Percentiles rank a stretch among this genome's conserved stretches.
Conservation (phyloP, 2,888 invertebrate species). For the Tipula helvola region DNA sequence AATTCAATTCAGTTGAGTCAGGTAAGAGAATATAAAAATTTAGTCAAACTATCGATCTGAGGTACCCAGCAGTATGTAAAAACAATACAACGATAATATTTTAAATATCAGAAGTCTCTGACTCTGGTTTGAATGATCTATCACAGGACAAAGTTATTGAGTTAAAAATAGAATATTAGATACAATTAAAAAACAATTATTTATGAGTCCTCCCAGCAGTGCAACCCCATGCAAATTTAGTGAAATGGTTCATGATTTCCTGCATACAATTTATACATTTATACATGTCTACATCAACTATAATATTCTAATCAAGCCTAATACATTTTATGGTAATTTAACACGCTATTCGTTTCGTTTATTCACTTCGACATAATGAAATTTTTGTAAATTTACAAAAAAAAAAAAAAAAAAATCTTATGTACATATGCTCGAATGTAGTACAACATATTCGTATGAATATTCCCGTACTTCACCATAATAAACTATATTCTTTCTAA, state of each 20-base stretch:
- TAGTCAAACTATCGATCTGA: too few species aligned
- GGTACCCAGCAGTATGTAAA: too few species aligned
- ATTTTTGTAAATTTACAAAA: neutral
- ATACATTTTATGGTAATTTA: neutral
- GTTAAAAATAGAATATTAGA: too few species aligned
- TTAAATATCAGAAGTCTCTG: too few species aligned
- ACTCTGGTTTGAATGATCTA: too few species aligned
- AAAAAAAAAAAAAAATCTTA: neutral
- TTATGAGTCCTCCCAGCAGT: too few species aligned
- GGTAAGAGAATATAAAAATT: too few species aligned
- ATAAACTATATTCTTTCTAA: neutral
- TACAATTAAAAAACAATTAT: too few species aligned
- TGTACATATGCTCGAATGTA: neutral
- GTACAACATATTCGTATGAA: neutral
- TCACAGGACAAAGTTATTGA: too few species aligned
- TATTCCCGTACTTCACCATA: neutral
- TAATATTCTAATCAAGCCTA: neutral
- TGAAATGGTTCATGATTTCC: neutral
- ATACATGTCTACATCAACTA: neutral
- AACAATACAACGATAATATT: too few species aligned
- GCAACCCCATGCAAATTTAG: neutral
- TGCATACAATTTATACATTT: neutral
- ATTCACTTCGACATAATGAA: neutral
- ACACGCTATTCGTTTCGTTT: neutral
- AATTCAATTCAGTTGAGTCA: too few species aligned